Base-by-base conservation (phyloP, 1,140 invertebrate genomes). In the Temnothorax nylanderi region DNA sequence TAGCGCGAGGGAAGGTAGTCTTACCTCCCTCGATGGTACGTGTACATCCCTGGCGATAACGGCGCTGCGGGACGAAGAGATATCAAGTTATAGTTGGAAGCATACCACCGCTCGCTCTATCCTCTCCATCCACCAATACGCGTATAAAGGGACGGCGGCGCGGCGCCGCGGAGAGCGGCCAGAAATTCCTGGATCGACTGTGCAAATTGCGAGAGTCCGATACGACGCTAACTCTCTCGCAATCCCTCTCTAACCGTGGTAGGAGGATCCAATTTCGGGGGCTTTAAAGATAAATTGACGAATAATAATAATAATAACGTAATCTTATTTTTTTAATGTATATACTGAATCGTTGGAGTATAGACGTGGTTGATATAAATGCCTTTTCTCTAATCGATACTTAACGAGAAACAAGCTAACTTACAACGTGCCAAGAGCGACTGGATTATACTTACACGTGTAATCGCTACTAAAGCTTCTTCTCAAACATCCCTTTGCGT, bases 1-100 rank as follows among this genome's bases (percentile, higher is more conserved):
- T 94, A 93, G 92, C 93, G 87, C 72, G 88, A 76, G 88, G 82
- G 76, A 78, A n/a, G 74, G 62, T 77, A 75, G 80, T 86, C 56
- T 60, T 86, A 67, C 78, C 54, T 87, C 49, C 54, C 58, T 72
- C 58, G 51, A 71, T 41, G 80, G 51, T 51, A 69, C 67, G 62
- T 84, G 84, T 78, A 88, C 89, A 80, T 77, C 75, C 54, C 62
- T 60, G 37, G 76, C 72, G 87, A 88, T 90, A 85, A 89, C 86
- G 32, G 54, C 37, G 58, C 77, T 84, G 26, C 74, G 88, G 60
- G 72, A 41, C 58, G 74, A 85, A 85, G 60, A 75, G 87, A 89
- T 89, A 91, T 87, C 78, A 77, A 89, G 76, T 91, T 85, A 67
- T 49, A 85, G 89, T 88, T 90, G 34, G 37, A 18, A 77, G 32